These are phyloP conservation scores for Pelodiscus sinensis DNA, from an alignment of 2,113 vertebrate species.

Conservation along the genomic window DNA sequence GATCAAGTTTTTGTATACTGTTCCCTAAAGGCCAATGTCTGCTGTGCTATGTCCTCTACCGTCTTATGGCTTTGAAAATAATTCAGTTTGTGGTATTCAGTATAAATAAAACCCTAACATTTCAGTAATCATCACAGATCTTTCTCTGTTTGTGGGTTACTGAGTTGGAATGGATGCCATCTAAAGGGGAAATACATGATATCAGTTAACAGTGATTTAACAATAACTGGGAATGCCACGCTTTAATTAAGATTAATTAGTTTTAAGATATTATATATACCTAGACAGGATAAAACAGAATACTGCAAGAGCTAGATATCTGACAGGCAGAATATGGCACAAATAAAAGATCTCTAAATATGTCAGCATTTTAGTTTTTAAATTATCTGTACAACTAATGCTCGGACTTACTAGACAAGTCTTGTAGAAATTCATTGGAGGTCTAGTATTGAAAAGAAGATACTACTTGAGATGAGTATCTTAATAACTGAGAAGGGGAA, in stretches of 20 bases:
- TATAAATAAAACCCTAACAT: background rate
- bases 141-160: background rate
- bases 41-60: background rate
- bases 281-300: background rate
- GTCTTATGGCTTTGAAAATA: background rate
- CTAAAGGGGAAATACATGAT: background rate
- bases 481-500: background rate
- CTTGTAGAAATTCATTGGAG: background rate
- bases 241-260: background rate
- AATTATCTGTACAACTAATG: background rate
- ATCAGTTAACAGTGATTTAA: background rate
- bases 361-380: background rate
- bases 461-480: background rate
- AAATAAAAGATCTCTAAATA: background rate
- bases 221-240: background rate
- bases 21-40: background rate
- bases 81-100: background rate
- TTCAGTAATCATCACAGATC: background rate
- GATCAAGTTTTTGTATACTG: background rate
- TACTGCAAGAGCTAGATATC: background rate
- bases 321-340: background rate
- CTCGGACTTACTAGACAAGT: background rate
- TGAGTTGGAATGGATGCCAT: background rate
- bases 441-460: background rate
- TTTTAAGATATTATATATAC: background rate